Conservation (phyloP, 2,888 invertebrate genomes). For the Drepanosiphum platanoidis region DNA sequence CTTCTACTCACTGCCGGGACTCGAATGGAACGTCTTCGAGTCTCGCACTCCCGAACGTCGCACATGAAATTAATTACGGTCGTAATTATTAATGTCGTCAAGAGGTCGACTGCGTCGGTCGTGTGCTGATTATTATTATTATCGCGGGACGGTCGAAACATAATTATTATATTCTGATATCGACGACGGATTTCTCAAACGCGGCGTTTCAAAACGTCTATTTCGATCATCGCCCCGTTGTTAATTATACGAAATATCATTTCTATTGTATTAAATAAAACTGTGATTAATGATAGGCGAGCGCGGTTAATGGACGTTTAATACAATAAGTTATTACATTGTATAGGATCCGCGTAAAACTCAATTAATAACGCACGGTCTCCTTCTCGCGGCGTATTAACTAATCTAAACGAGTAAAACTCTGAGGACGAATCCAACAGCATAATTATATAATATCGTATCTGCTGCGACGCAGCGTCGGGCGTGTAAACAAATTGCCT, state of each 20-base stretch:
- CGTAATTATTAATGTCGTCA: no score
- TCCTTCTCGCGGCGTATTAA: not conserved
- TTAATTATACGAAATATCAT: conserved; percentile 9
- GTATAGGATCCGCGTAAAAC: not conserved
- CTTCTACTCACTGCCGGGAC: no score
- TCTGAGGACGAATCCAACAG: not conserved
- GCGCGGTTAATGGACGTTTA: no score
- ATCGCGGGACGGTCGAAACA: not conserved
- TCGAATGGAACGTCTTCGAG: no score
- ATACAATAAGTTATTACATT: not conserved
- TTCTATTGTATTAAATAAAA: conserved; percentile 28
- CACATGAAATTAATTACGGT: no score
- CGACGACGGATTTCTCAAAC: no score
- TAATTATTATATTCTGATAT: no score
- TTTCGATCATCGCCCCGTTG: conserved; percentile 11
- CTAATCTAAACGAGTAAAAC: not conserved
- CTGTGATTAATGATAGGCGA: not conserved
- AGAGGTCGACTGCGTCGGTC: no score
- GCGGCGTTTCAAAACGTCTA: not conserved
- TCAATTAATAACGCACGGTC: conserved; percentile 15
- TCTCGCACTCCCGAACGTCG: no score
- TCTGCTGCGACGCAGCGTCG: not conserved
- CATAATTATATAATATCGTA: no score
- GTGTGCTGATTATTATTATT: no score
- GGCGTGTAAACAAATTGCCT: not conserved